Evolutionary conservation across 1,140 invertebrate species (phyloP).

Genomic region (Campoletis sonorensis): DNA sequence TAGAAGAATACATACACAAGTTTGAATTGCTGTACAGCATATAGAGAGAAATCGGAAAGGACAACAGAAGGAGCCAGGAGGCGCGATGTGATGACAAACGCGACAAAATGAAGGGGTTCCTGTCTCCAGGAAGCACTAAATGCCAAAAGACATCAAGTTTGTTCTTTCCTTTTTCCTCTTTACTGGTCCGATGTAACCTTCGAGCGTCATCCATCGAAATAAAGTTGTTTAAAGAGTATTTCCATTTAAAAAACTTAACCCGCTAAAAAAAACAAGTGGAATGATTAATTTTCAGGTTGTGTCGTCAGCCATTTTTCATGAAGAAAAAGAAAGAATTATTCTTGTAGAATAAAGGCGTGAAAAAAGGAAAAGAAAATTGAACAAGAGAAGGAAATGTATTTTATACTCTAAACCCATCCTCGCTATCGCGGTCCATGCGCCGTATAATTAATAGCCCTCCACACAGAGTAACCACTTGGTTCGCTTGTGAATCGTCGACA

Average conservation of each 20-base stretch:
- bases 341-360: conserved; percentile 14
- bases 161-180: background rate
- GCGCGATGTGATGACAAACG: conserved; percentile 3
- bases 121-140: background rate
- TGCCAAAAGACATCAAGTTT: background rate
- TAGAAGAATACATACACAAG: conserved; percentile 51
- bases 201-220: too few species aligned
- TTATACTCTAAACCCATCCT: conserved; percentile 51
- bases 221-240: too few species aligned
- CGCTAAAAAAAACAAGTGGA: too few species aligned
- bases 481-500: background rate
- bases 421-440: conserved; percentile 56
- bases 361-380: conserved; percentile 55
- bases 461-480: background rate
- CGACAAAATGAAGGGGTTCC: conserved; percentile 46
- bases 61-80: conserved; percentile 50
- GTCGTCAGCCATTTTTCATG: background rate
- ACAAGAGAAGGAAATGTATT: conserved; percentile 43
- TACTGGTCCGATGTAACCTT: too few species aligned
- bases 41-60: conserved; percentile 51
- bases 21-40: background rate
- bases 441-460: conserved; percentile 42
- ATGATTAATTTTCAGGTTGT: background rate
- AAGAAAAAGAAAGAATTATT: background rate
- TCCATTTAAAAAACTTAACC: too few species aligned